Conservation (phyloP, 2,888 invertebrate genomes). For the Zaprionus bogoriensis region DNA sequence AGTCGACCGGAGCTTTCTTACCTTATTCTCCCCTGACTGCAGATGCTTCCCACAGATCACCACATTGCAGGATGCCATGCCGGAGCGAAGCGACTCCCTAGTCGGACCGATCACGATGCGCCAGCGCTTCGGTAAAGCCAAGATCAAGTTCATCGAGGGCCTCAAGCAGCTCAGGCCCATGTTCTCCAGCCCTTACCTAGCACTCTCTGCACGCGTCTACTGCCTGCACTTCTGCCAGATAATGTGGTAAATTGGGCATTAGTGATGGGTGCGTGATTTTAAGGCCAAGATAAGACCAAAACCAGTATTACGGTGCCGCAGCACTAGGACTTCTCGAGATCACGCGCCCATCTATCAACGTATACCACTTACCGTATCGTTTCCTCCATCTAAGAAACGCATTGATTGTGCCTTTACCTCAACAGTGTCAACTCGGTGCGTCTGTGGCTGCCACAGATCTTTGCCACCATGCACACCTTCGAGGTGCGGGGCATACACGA, state of each 20-base stretch:
- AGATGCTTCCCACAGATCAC: conserved; percentile 33
- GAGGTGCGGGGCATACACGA: conserved; percentile 63
- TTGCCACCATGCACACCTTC: conserved; percentile 86
- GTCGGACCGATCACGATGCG: background rate
- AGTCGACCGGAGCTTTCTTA: background rate
- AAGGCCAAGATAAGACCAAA: background rate
- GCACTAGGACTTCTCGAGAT: too few species aligned
- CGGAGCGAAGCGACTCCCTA: conserved; percentile 24
- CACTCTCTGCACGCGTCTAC: conserved; percentile 44
- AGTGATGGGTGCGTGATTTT: background rate
- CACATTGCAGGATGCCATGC: conserved; percentile 35
- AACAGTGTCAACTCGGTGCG: conserved; percentile 89
- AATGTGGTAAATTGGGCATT: conserved; percentile 47
- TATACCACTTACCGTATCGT: background rate
- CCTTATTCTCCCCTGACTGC: too few species aligned
- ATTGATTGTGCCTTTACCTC: background rate
- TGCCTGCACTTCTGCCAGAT: conserved; percentile 60
- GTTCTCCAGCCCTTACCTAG: conserved; percentile 50
- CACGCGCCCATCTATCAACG: background rate
- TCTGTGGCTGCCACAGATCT: conserved; percentile 93
- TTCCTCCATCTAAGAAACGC: background rate
- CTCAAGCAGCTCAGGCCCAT: conserved; percentile 49
- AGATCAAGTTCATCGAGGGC: conserved; percentile 32
- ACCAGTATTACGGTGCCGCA: too few species aligned
- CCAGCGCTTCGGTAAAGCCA: conserved; percentile 25